Base-by-base conservation (phyloP, 2,888 invertebrate species). In the Mimumesa dahlbomi region DNA sequence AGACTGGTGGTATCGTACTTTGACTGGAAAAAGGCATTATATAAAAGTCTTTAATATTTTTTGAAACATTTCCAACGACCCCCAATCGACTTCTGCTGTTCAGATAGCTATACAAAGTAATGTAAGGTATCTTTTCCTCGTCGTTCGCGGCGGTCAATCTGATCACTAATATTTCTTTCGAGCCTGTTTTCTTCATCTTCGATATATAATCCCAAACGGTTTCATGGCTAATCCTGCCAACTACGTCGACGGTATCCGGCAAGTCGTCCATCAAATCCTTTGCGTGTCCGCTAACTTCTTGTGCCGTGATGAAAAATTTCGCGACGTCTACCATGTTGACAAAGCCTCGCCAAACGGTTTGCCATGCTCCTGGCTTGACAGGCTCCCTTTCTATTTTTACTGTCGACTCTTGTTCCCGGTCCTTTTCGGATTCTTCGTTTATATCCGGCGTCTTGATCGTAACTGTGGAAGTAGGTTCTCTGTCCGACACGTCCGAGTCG, bases 151-250 rank as follows among this genome's bases (percentile, higher is more conserved):
- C 95, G 76, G 95, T 94, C 52, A 98, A 90, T 69, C 95, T 92
- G 53, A 98, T 91, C 19, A 98, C 92, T 9, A 96, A 92, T 22
- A 98, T 95, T 84, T 97, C 96, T 90, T 97, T 97, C 68, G 95
- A 95, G 46, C 95, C 95, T 40, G 95, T 94, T 85, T 95, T 95
- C 85, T 95, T 96, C 91, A 97, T 96, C 90, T 98, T 97, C 31
- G 93, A 93, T 59, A 98, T 94, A 86, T 98, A 98, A 63, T 98
- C 97, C 96, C 97, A 98, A 4, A 95, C 97, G 9, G 95, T 96
- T 9, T 95, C 94, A 0, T 97, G 97, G 56, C 94, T 93, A 84
- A 98, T 98, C 82, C 98, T 92, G 0, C 98, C 98, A 11, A 98
- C 97, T 31, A 98, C 95, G 83, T 95, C 95, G 21, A 98, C 90